These are phyloP conservation scores for Heliconius erato DNA, from an alignment of 2,888 invertebrate genomes.

Conservation along the genomic window DNA sequence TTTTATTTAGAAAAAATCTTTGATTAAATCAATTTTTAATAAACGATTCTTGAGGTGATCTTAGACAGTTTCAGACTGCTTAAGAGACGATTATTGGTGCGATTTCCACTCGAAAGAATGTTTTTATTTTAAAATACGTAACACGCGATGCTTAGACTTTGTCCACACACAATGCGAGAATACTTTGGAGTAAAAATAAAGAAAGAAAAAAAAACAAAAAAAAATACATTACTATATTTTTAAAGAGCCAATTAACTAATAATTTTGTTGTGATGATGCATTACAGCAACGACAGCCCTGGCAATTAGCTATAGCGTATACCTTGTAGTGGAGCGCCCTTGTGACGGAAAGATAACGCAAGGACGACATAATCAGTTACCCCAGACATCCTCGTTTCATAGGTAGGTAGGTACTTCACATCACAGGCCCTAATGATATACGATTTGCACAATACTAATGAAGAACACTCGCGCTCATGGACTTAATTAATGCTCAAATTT, in stretches of 20 bases:
- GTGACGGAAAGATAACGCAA: slow-evolving; percentile 54
- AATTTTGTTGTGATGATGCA: not conserved
- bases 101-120: too few relatives aligned
- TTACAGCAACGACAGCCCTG: slow-evolving; percentile 21
- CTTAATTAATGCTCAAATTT: slow-evolving; percentile 17
- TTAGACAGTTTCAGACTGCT: too few relatives aligned
- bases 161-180: not conserved
- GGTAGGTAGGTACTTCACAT: slow-evolving; percentile 19
- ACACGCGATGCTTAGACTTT: too few relatives aligned
- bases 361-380: slow-evolving; percentile 44
- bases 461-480: slow-evolving; percentile 13
- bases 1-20: too few relatives aligned
- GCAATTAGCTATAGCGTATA: slow-evolving; percentile 24
- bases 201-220: not conserved
- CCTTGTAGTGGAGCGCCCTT: slow-evolving; percentile 45
- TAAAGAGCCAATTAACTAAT: not conserved
- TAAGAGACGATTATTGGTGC: too few relatives aligned
- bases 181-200: not conserved
- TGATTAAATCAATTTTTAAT: too few relatives aligned
- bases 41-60: too few relatives aligned
- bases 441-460: slow-evolving; percentile 27
- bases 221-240: not conserved
- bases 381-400: slow-evolving; percentile 38
- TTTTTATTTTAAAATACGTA: too few relatives aligned
- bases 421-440: slow-evolving; percentile 25